Conservation (phyloP, 2,797 vertebrate species). For the Propithecus perrieri region DNA sequence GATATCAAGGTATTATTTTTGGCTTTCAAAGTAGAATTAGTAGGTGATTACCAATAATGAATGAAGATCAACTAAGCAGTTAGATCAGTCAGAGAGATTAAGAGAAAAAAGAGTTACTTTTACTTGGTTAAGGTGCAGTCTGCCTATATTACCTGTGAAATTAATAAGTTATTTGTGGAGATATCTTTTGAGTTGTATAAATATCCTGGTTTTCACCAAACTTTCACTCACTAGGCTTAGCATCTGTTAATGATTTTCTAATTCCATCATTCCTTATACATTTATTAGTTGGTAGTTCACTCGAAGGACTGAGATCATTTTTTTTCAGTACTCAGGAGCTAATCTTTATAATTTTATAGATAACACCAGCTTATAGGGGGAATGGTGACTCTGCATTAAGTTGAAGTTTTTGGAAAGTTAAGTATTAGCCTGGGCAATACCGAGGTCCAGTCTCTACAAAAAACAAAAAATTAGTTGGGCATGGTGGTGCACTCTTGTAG, state of each 20-base stretch:
- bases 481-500: no score
- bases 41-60: not conserved
- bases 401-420: not conserved
- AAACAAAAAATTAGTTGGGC: no score
- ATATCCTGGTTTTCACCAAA: not conserved
- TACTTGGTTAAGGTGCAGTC: not conserved
- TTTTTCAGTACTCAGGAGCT: not conserved
- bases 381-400: not conserved
- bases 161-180: not conserved
- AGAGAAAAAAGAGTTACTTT: not conserved
- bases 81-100: not conserved
- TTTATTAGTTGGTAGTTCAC: not conserved
- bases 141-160: not conserved
- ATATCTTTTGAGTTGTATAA: not conserved
- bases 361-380: not conserved
- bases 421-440: no score
- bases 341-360: not conserved
- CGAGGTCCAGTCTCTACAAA: no score
- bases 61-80: not conserved
- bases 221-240: not conserved
- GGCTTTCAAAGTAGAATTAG: not conserved
- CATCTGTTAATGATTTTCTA: not conserved
- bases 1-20: not conserved
- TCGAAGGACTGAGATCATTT: not conserved
- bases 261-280: not conserved